A percentile compares a stretch with the other conserved stretches of the same genome.
Conservation (phyloP, 2,113 vertebrate species). For the Cyprinus carpio region DNA sequence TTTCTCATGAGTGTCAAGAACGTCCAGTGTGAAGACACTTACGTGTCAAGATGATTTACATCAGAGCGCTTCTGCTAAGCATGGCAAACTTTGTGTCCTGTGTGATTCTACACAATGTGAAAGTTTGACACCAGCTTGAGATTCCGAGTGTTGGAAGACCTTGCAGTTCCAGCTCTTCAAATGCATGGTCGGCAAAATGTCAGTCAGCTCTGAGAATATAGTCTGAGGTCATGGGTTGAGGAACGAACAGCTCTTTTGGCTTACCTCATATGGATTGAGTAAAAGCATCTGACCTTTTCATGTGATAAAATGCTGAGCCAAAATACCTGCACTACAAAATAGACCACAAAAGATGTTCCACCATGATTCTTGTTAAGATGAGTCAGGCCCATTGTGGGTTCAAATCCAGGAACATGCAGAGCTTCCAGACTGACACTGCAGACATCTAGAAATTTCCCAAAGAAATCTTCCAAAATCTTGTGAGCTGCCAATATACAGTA, state of each 20-base stretch:
- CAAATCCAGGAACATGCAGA: background rate
- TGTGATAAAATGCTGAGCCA: background rate
- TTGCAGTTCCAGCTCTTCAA: background rate
- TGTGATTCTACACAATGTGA: constrained; percentile 11
- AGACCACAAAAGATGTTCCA: background rate
- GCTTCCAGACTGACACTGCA: background rate
- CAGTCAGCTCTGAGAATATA: background rate
- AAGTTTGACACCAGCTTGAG: constrained; percentile 15
- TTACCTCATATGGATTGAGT: background rate
- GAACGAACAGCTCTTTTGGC: background rate
- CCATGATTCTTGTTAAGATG: background rate
- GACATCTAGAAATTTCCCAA: background rate
- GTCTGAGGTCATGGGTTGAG: background rate
- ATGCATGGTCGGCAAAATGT: background rate
- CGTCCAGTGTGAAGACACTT: background rate
- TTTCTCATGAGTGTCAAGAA: background rate
- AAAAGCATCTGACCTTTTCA: background rate
- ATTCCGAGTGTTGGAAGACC: background rate
- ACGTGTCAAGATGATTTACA: background rate
- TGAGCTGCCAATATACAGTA: background rate
- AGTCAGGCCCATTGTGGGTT: background rate
- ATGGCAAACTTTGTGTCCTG: background rate
- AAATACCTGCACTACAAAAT: background rate
- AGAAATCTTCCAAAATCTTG: background rate
- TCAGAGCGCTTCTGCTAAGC: background rate